phyloP scores from a whole-genome alignment of 2,797 vertebrate genomes.

The Bufotes viridis region DNA sequence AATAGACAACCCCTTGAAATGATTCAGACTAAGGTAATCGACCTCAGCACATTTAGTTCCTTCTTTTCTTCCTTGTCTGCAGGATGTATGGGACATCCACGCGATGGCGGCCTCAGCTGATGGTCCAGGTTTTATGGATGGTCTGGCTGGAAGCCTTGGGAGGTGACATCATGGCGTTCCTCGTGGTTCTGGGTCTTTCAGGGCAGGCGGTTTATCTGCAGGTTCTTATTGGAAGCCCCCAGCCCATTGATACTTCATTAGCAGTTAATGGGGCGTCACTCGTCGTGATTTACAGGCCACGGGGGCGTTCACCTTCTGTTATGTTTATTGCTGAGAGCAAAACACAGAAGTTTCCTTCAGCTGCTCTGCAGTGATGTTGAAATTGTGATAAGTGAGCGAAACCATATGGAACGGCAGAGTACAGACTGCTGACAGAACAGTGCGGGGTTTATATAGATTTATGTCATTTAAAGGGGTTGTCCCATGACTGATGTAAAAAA shows the following conservation, averaged over 20 bases:
- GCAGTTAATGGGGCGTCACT: constrained; percentile 4
- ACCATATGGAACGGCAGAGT: too few species aligned
- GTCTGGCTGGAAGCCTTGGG: background rate
- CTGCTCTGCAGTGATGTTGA: background rate
- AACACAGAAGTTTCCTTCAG: background rate
- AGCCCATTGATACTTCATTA: background rate
- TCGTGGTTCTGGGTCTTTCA: background rate
- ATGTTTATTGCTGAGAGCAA: background rate
- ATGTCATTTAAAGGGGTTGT: too few species aligned
- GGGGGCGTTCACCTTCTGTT: background rate
- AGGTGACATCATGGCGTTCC: background rate
- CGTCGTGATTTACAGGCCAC: background rate
- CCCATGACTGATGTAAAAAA: too few species aligned
- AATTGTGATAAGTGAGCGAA: background rate
- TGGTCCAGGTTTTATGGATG: background rate
- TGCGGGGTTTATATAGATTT: too few species aligned
- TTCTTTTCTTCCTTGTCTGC: too few species aligned
- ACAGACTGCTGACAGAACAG: too few species aligned
- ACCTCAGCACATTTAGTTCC: too few species aligned
- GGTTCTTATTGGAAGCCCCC: background rate
- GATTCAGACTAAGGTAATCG: too few species aligned
- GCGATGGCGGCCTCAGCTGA: background rate
- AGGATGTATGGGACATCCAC: background rate
- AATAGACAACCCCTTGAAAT: too few species aligned
- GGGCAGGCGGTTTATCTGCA: background rate